These are phyloP conservation scores for Saccostrea glomerata DNA, from an alignment of 1,140 invertebrate genomes.

Conservation along the genomic window DNA sequence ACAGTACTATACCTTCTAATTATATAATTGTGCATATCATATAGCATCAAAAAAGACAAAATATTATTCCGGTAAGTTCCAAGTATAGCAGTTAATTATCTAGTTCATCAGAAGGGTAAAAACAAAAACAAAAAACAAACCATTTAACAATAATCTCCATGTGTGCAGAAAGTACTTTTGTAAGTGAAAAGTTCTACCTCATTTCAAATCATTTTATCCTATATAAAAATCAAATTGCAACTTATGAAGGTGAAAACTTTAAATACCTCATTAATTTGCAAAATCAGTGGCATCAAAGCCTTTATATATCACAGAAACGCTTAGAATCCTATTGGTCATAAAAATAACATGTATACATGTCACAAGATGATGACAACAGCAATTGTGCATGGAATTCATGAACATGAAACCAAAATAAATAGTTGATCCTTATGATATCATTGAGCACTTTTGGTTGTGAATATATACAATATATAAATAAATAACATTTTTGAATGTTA, in stretches of 20 bases:
- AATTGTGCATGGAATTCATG: too few species aligned
- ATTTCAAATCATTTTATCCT: background rate
- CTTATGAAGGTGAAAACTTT: background rate
- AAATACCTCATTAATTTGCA: background rate
- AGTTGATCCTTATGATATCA: background rate
- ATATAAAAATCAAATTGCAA: constrained; percentile 2
- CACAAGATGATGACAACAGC: too few species aligned
- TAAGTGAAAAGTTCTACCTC: background rate
- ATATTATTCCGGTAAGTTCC: too few species aligned
- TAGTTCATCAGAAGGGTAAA: too few species aligned
- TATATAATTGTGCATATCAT: too few species aligned
- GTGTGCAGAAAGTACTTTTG: background rate
- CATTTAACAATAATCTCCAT: background rate
- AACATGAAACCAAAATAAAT: background rate
- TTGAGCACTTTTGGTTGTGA: background rate
- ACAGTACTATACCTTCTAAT: too few species aligned
- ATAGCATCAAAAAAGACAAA: too few species aligned
- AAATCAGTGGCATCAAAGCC: background rate
- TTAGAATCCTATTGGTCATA: background rate
- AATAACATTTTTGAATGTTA: background rate
- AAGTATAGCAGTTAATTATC: too few species aligned
- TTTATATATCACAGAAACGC: constrained; percentile 9
- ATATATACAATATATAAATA: background rate
- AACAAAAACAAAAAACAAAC: background rate
- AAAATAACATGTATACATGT: too few species aligned